Evolutionary conservation across 2,888 invertebrate genomes (phyloP), one percentile per base, ranked within the genome.

Genomic region (Papilio gigon): DNA sequence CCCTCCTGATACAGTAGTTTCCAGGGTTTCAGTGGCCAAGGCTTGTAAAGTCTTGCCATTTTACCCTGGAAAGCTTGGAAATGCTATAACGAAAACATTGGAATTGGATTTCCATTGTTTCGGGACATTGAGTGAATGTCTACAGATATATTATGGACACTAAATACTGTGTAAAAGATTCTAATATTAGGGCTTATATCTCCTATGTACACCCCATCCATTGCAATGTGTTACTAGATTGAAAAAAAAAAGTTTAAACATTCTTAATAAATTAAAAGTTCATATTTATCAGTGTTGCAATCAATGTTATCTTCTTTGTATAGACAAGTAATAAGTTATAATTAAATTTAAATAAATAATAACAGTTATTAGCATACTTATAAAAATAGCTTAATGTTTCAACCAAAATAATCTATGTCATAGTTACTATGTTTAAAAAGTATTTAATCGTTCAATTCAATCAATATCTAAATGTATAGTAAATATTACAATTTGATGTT

Each of bases 1-100:
- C 80, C 84, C 11, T 85, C 84, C 42, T 76, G 77, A 76, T 72
- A 60, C 70, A 65, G 37, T 47, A 20, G 40, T 9, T 50, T 70
- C 27, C 68, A 70, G 65, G 60, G 67, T 35, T 44, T 56, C 25
- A 61, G 47, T 56, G 71, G 69, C 53, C 61, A 67, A 67, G 67
- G 67, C 64, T 66, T 71, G 71, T 70, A 68, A 64, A 50, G 47
- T 17, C 37, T 25, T 47, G 27, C 47, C 30, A 25, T 5, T 17
- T 1, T 11, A 33, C 20, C 20, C 44, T 47, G 33, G 22, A 63
- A n/a, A n/a, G 33, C 3, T 44, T 47, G 37, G 64, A 40, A 61
- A 65, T 22, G 30, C 42, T 65, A 37, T 25, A 64, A 59, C 27
- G 37, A 40, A 50, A 17, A 50, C 40, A 53, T n/a, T 42, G 60